Evolutionary conservation across 2,113 vertebrate genomes (phyloP).

Genomic region (Pyxicephalus adspersus): DNA sequence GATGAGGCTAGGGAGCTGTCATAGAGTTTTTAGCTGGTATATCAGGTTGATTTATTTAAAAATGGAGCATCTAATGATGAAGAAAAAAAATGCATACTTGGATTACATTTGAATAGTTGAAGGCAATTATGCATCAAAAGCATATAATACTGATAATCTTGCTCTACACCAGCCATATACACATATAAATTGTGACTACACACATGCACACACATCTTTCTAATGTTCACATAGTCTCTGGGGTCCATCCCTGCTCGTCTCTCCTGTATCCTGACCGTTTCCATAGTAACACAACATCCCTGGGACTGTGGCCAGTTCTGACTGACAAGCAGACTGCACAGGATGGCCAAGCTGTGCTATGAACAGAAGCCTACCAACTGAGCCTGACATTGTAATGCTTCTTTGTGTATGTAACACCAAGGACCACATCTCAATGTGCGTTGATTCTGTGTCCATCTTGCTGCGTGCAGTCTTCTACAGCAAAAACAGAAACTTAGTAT

Average conservation of each 20-base stretch:
- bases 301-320: slow-evolving; percentile 53
- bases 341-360: slow-evolving; percentile 7
- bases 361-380: not conserved
- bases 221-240: slow-evolving; percentile 38
- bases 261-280: slow-evolving; percentile 40
- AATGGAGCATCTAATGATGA: too few species aligned
- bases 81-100: too few species aligned
- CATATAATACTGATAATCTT: not conserved
- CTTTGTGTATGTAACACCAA: not conserved
- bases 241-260: slow-evolving; percentile 27
- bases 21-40: too few species aligned
- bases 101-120: not conserved
- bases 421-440: not conserved
- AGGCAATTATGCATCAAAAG: not conserved
- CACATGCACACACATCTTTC: not conserved
- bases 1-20: too few species aligned
- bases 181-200: not conserved
- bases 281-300: slow-evolving; percentile 50
- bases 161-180: not conserved
- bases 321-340: slow-evolving; percentile 46
- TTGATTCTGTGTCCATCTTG: not conserved
- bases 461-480: not conserved
- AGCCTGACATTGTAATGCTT: not conserved
- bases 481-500: not conserved
- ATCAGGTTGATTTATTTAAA: too few species aligned